phyloP scores from a whole-genome alignment of 1,140 invertebrate species.

The Nymphalis io region DNA sequence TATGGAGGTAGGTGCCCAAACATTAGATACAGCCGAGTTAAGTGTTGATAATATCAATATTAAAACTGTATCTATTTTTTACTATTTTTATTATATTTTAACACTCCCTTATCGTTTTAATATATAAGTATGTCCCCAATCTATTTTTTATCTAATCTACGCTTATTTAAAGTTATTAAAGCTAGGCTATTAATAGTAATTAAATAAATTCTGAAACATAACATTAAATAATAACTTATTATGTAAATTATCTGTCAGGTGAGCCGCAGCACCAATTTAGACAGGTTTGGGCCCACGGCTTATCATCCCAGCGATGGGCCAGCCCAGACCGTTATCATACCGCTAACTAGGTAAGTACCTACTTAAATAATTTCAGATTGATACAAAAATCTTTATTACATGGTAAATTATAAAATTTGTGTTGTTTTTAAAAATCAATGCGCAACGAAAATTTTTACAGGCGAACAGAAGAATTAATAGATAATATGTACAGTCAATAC shows the following conservation, averaged over 20 bases:
- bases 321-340: slow-evolving; percentile 81
- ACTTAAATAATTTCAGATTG: not conserved
- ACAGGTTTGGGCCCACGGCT: slow-evolving; percentile 83
- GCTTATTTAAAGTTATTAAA: too few species aligned
- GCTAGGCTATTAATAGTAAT: too few species aligned
- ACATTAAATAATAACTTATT: too few species aligned
- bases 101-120: too few species aligned
- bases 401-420: too few species aligned
- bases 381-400: too few species aligned
- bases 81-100: not conserved
- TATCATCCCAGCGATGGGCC: slow-evolving; percentile 82
- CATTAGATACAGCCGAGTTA: too few species aligned
- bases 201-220: too few species aligned
- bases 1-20: slow-evolving; percentile 82
- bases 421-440: too few species aligned
- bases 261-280: slow-evolving; percentile 79
- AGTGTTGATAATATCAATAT: too few species aligned
- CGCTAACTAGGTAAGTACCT: slow-evolving; percentile 74
- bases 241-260: slow-evolving; percentile 40
- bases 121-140: too few species aligned
- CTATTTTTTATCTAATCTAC: too few species aligned
- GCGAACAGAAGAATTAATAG: slow-evolving; percentile 78
- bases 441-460: slow-evolving; percentile 53
- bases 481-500: slow-evolving; percentile 76
- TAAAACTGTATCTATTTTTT: slow-evolving; percentile 36